Conservation (phyloP, 37 sponge, comb jelly and placozoan genomes). For the Aplysina aerophoba region DNA sequence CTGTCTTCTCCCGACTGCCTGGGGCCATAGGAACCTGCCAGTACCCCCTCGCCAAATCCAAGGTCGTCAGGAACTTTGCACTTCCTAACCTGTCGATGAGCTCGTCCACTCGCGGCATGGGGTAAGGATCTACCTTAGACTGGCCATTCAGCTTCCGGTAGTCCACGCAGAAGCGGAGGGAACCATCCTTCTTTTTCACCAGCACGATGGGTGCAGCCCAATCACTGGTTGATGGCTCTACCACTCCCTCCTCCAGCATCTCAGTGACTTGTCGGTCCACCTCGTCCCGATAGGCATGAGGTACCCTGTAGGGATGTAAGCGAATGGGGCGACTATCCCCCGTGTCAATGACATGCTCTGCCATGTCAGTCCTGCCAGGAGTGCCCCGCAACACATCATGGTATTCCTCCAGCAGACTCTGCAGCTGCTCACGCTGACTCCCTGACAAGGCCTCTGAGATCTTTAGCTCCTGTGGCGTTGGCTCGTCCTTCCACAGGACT, state of each 20-base stretch:
- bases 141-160: conserved; percentile 56
- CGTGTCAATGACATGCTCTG: conserved; percentile 37
- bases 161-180: conserved; percentile 57
- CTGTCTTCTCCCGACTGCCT: conserved; percentile 35
- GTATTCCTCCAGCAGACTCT: conserved; percentile 14
- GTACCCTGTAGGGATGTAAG: conserved; percentile 43
- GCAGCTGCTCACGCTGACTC: neutral
- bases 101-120: conserved; percentile 68
- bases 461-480: too few species aligned
- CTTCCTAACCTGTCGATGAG: conserved; percentile 56
- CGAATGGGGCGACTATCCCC: conserved; percentile 36
- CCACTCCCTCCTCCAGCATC: conserved; percentile 43
- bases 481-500: too few species aligned
- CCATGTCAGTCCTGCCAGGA: conserved; percentile 20
- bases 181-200: conserved; percentile 64
- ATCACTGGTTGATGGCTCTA: conserved; percentile 55
- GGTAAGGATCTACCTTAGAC: conserved; percentile 56
- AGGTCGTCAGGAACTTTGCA: conserved; percentile 42
- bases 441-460: neutral
- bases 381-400: conserved; percentile 10
- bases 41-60: conserved; percentile 58
- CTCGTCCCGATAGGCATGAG: conserved; percentile 34
- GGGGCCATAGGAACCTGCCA: conserved; percentile 56
- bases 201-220: conserved; percentile 63
- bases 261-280: conserved; percentile 47